phyloP scores from a whole-genome alignment of 2,113 vertebrate species.

The Cebidichthys violaceus region DNA sequence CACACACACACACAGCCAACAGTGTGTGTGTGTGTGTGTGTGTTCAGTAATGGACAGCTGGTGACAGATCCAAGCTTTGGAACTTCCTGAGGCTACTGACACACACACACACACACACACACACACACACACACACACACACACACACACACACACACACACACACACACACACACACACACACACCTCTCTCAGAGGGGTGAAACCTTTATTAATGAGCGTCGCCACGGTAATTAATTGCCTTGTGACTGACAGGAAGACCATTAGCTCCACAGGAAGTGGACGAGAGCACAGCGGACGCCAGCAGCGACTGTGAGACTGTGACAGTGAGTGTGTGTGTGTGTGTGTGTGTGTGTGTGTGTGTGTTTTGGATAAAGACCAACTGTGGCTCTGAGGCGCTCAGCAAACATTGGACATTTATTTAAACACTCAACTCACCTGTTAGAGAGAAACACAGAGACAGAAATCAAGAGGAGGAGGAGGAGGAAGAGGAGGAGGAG shows the following conservation, averaged over 20 bases:
- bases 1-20: too few relatives aligned
- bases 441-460: background rate
- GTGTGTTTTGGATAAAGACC: slow-evolving; percentile 7
- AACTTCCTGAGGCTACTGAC: slow-evolving; percentile 39
- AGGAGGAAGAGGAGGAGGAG: background rate
- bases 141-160: slow-evolving; percentile 19
- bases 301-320: slow-evolving; percentile 10
- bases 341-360: slow-evolving; percentile 36
- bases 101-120: slow-evolving; percentile 21
- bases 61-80: slow-evolving; percentile 53
- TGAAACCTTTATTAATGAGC: slow-evolving; percentile 71
- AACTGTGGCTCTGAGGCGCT: slow-evolving; percentile 1
- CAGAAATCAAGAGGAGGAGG: background rate
- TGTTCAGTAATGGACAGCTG: slow-evolving; percentile 55
- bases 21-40: slow-evolving; percentile 2
- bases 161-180: slow-evolving; percentile 23
- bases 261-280: slow-evolving; percentile 71
- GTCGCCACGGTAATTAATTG: slow-evolving; percentile 67
- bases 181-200: slow-evolving; percentile 34
- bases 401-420: slow-evolving; percentile 17
- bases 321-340: slow-evolving; percentile 1
- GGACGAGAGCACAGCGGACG: slow-evolving; percentile 50
- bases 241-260: slow-evolving; percentile 68
- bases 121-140: slow-evolving; percentile 28
- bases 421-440: slow-evolving; percentile 29